Evolutionary conservation across 2,888 invertebrate genomes (phyloP), one percentile per base, ranked within the genome.

Genomic region (Operophtera brumata): DNA sequence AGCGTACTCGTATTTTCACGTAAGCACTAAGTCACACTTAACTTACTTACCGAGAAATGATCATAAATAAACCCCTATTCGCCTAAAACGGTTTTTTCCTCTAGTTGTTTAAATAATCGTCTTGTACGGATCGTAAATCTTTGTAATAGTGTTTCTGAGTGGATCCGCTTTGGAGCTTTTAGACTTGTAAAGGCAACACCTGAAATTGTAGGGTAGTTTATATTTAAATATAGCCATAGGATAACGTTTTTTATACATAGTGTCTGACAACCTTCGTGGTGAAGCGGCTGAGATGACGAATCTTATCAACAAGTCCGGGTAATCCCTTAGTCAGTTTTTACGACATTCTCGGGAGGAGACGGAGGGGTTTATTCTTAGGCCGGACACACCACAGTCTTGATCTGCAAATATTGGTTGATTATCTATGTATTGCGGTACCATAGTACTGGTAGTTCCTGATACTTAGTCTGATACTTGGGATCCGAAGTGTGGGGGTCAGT

Each of bases 41-140:
- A 79, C 69, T 78, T 66, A 66, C 74, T 75, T 75, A 73, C 71
- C 63, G 65, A 67, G 72, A 79, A 77, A 51, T 46, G 57, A 53
- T 54, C 63, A 44, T 63, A 63, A 63, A 63, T 58, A 62, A 75
- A 67, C 70, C 69, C 67, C 67, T 70, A 65, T 67, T 62, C 71
- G 62, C 68, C 66, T 70, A 69, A 75, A 80, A 63, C 68, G 52
- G 70, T 71, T 77, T 78, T 79, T 80, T 75, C 68, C 64, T 61
- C 57, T 45, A 69, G 75, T 56, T 54, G 74, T 77, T 78, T 75
- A 73, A 77, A 75, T 73, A 75, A 79, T 76, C 64, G 73, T 62
- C 58, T 60, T 68, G 69, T 66, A 70, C 66, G 70, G 59, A 58
- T 69, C 80, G 75, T 83, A 82, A 83, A 83, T 82, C 77, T 78